These are phyloP conservation scores for Macrocentrus cingulum DNA, from an alignment of 1,140 invertebrate genomes.

Conservation along the genomic window DNA sequence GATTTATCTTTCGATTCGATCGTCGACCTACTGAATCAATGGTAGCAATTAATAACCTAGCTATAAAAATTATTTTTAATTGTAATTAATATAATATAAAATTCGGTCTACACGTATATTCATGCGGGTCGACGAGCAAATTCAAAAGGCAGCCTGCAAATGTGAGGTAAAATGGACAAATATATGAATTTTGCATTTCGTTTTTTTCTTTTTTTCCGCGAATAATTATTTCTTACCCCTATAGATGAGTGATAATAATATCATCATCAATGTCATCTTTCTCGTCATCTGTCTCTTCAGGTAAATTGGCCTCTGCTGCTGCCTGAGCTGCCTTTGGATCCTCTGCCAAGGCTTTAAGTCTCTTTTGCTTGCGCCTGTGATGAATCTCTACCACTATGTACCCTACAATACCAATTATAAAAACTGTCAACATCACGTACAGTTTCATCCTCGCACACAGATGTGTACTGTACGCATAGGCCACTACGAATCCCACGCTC, in stretches of 20 bases:
- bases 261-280: slow-evolving; percentile 83
- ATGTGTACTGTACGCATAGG: slow-evolving; percentile 85
- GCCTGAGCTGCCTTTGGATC: slow-evolving; percentile 68
- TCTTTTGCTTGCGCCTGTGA: slow-evolving; percentile 76
- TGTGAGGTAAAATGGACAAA: slow-evolving; percentile 10
- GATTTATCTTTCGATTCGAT: slow-evolving; percentile 1
- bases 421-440: slow-evolving; percentile 80
- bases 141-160: background rate
- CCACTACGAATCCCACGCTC: slow-evolving; percentile 88
- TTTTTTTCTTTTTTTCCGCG: slow-evolving; percentile 10
- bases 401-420: slow-evolving; percentile 77
- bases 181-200: background rate
- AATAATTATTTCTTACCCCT: slow-evolving; percentile 39
- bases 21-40: slow-evolving; percentile 7
- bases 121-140: slow-evolving; percentile 14
- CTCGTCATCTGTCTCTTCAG: slow-evolving; percentile 78
- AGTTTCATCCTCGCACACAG: slow-evolving; percentile 88
- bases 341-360: slow-evolving; percentile 63
- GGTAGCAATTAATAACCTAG: background rate
- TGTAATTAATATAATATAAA: background rate
- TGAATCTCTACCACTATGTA: slow-evolving; percentile 83
- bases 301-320: slow-evolving; percentile 58
- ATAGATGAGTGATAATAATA: slow-evolving; percentile 82
- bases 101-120: background rate
- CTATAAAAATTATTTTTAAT: slow-evolving; percentile 2